Percentiles rank a stretch among this genome's conserved stretches.
Conservation (phyloP, 2,888 invertebrate genomes). For the Harpagoxenus sublaevis region DNA sequence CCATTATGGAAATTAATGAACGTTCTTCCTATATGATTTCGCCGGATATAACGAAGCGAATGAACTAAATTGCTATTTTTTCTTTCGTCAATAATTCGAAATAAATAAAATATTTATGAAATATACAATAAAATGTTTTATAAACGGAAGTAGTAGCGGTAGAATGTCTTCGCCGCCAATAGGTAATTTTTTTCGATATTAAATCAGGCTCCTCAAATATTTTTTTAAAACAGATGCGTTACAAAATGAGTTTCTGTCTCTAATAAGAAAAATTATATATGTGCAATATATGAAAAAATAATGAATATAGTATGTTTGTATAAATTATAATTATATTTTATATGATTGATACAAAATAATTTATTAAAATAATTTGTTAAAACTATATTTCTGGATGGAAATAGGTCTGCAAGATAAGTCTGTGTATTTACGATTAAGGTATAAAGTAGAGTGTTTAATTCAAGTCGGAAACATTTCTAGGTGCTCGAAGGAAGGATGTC, state of each 20-base stretch:
- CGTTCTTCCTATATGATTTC: slow-evolving; percentile 7
- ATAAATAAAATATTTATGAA: slow-evolving; percentile 16
- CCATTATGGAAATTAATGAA: slow-evolving; percentile 18
- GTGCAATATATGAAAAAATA: background rate
- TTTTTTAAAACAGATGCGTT: background rate
- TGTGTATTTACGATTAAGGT: background rate
- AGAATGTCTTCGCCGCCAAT: background rate
- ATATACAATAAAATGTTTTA: background rate
- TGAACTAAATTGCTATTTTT: slow-evolving; percentile 22
- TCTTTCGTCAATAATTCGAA: slow-evolving; percentile 10
- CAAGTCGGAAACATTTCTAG: background rate
- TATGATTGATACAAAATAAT: background rate
- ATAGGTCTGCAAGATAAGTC: background rate
- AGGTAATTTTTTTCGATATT: background rate
- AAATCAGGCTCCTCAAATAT: background rate
- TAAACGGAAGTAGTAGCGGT: background rate
- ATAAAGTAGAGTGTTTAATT: background rate
- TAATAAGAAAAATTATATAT: background rate
- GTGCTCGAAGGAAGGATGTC: slow-evolving; percentile 1
- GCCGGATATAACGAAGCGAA: background rate
- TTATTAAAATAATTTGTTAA: background rate
- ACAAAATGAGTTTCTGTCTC: background rate
- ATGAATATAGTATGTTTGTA: background rate
- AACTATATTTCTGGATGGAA: background rate
- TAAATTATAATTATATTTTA: background rate